Percentiles rank a stretch among this genome's conserved stretches.
Conservation (phyloP, 2,888 invertebrate species). For the Neria commutata region DNA sequence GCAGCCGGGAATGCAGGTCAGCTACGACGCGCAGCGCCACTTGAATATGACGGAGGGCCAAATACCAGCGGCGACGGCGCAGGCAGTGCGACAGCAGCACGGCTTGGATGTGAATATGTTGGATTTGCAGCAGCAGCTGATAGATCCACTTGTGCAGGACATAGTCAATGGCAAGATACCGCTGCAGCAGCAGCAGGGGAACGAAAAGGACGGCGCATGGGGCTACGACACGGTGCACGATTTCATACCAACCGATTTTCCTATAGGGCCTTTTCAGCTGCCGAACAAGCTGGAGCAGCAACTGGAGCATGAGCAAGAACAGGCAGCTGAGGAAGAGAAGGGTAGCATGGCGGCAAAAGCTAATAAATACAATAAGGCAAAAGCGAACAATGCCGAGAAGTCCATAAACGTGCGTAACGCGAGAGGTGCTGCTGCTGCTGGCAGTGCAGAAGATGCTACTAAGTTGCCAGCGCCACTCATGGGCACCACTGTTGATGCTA, state of each 20-base stretch:
- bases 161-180: slow-evolving; percentile 48
- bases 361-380: slow-evolving; percentile 35
- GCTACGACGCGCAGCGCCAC: slow-evolving; percentile 41
- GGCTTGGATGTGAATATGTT: slow-evolving; percentile 48
- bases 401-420: slow-evolving; percentile 13
- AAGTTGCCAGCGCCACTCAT: not conserved
- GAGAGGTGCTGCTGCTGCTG: not conserved
- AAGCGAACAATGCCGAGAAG: slow-evolving; percentile 42
- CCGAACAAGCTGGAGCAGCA: slow-evolving; percentile 31
- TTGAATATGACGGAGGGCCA: slow-evolving; percentile 46
- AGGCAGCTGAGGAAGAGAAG: not conserved
- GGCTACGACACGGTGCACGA: slow-evolving; percentile 45
- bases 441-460: not conserved
- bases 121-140: slow-evolving; percentile 40
- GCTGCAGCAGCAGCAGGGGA: slow-evolving; percentile 22
- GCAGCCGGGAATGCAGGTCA: slow-evolving; percentile 24
- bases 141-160: slow-evolving; percentile 44
- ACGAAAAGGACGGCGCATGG: slow-evolving; percentile 26
- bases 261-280: slow-evolving; percentile 50
- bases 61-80: slow-evolving; percentile 40
- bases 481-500: no score
- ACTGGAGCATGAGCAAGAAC: not conserved
- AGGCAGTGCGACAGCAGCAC: slow-evolving; percentile 44
- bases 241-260: slow-evolving; percentile 49
- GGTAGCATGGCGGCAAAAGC: slow-evolving; percentile 1